Evolutionary conservation across 1,140 invertebrate species (phyloP), one percentile per base, ranked within the genome.

Genomic region (Drosophila hydei): DNA sequence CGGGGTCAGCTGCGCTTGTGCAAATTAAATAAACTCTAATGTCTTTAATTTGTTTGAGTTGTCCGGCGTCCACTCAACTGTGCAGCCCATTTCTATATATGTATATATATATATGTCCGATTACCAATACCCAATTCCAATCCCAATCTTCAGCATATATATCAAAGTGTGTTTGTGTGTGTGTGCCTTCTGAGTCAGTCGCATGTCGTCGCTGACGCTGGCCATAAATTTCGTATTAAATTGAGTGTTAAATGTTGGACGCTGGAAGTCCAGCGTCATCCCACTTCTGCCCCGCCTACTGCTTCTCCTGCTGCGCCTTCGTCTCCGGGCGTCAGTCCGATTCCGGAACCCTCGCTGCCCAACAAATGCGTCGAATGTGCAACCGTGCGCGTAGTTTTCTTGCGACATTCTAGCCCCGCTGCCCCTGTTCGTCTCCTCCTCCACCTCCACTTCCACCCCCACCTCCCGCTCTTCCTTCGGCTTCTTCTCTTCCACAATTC

Each of bases 21-120:
- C 77, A 88, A 88, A 88, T 88, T 88, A 88, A 88, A 88, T 88
- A 75, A 88, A 88, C 72, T 88, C 84, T 83, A 83, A 88, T 88
- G 84, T 77, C 84, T 88, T 88, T 88, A 88, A 88, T 88, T 88
- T 88, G 83, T 88, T 79, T 88, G 83, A 88, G 69, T 78, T 77
- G 76, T 52, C 48, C 56, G n/a, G 36, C 43, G 55, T 56, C 36
- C 81, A 75, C 48, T 77, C 61, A 81, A 81, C 81, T 87, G 80
- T 87, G 77, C 75, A 52, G 40, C 14, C n/a, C 30, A 62, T 23
- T 36, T 38, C 19, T 18, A 48, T 42, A 63, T 21, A 54, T 42
- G 12, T 19, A 61, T 59, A 19, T 23, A 47, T 21, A 1, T 23
- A 8, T 42, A 9, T 42, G 16, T 42, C 9, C 45, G 21, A 55